Conservation (phyloP, 2,113 vertebrate genomes). For the Microcebus tavaratra region DNA sequence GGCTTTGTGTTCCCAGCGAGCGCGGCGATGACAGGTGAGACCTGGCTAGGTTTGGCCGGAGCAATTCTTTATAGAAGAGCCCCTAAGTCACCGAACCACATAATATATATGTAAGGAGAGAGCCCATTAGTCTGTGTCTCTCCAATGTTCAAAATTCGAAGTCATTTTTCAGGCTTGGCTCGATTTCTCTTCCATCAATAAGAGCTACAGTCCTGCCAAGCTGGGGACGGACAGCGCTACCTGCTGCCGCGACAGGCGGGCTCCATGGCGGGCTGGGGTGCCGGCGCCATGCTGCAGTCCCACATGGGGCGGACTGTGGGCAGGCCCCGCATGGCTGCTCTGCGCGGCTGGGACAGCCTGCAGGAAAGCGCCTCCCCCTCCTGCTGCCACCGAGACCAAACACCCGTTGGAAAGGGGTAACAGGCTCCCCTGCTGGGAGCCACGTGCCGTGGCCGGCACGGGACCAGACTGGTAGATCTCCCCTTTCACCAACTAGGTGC, state of each 20-base stretch:
- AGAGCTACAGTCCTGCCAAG: slow-evolving; percentile 58
- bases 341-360: too few species aligned
- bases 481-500: background rate
- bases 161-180: slow-evolving; percentile 67
- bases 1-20: slow-evolving; percentile 1
- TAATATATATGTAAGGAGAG: background rate
- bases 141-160: slow-evolving; percentile 1
- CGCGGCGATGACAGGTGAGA: background rate
- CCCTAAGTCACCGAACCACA: background rate
- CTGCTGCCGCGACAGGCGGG: background rate
- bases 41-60: background rate
- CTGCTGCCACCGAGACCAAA: background rate
- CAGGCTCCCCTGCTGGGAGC: background rate
- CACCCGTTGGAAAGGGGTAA: background rate
- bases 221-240: background rate
- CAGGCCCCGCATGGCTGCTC: background rate
- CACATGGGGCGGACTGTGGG: too few species aligned
- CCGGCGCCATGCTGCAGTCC: fast-evolving
- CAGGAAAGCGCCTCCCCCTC: background rate
- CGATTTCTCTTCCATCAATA: slow-evolving; percentile 63
- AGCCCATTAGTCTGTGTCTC: slow-evolving; percentile 50
- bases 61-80: background rate
- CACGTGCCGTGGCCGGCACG: background rate
- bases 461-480: background rate
- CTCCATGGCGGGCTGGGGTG: background rate